A percentile compares a stretch with the other conserved stretches of the same genome.
Conservation (phyloP, 2,888 invertebrate species). For the Pristionchus maxplancki region DNA sequence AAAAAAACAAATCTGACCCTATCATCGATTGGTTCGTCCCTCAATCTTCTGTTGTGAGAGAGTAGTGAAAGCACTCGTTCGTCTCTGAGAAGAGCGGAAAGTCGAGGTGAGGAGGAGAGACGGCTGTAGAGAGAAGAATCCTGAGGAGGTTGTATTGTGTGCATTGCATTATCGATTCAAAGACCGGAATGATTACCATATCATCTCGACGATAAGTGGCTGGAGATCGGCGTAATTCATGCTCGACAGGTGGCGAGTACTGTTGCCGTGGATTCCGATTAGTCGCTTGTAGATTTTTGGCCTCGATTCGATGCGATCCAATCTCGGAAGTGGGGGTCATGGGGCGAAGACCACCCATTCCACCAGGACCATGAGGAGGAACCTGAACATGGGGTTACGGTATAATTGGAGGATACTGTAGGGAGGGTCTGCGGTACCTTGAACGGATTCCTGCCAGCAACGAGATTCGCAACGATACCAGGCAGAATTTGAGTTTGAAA, state of each 20-base stretch:
- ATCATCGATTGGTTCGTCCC: slow-evolving; percentile 49
- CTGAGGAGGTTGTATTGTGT: background rate
- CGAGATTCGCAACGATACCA: slow-evolving; percentile 72
- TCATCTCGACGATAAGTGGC: background rate
- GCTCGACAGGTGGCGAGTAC: slow-evolving; percentile 9
- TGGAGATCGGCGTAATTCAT: slow-evolving; percentile 17
- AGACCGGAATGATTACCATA: background rate
- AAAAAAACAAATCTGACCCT: too few relatives aligned
- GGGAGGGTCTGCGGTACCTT: slow-evolving; percentile 57
- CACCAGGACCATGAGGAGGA: slow-evolving; percentile 20
- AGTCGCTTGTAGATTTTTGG: background rate
- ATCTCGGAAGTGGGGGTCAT: slow-evolving; percentile 37
- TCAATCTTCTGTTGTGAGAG: slow-evolving; percentile 35
- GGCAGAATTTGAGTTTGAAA: slow-evolving; percentile 74
- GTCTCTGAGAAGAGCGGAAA: slow-evolving; percentile 24
- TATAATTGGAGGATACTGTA: too few relatives aligned
- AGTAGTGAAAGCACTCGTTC: background rate
- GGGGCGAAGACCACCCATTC: background rate
- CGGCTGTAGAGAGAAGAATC: slow-evolving; percentile 13
- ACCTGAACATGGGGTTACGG: background rate
- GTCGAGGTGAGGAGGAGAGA: slow-evolving; percentile 40
- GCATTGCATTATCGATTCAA: background rate
- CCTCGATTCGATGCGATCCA: slow-evolving; percentile 15
- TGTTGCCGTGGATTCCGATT: background rate
- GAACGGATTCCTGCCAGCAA: slow-evolving; percentile 69